Evolutionary conservation across 2,888 invertebrate species (phyloP).

Genomic region (Ypsolopha sequella): DNA sequence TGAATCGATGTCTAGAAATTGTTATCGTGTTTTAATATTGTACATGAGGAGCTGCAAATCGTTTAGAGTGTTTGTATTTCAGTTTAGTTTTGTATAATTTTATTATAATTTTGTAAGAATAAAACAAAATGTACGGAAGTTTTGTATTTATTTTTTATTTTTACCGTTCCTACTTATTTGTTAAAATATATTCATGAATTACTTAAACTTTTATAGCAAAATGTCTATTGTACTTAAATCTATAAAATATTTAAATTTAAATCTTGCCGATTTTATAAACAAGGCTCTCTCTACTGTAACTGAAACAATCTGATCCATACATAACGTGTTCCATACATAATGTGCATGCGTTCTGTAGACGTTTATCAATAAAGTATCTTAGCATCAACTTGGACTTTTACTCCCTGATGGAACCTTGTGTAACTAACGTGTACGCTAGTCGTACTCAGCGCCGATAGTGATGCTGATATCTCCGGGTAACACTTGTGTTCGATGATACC

Average conservation of each 20-base stretch:
- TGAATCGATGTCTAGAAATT: background rate
- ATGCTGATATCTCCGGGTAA: constrained; percentile 92
- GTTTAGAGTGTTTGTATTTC: background rate
- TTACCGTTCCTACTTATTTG: background rate
- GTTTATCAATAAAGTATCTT: background rate
- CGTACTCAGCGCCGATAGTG: constrained; percentile 96
- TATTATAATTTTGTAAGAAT: background rate
- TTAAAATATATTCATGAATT: background rate
- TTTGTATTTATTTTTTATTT: constrained; percentile 12
- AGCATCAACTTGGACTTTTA: background rate
- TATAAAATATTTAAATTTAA: background rate
- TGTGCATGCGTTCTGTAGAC: background rate
- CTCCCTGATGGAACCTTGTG: background rate
- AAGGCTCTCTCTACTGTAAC: constrained; percentile 7
- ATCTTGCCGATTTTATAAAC: constrained; percentile 8
- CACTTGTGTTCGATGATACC: constrained; percentile 95
- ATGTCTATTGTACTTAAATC: constrained; percentile 5
- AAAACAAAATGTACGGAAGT: constrained; percentile 7
- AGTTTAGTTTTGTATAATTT: background rate
- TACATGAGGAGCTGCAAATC: background rate
- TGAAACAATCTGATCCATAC: too few species aligned
- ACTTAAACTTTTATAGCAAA: constrained; percentile 1
- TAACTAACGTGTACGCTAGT: constrained; percentile 64
- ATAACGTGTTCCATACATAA: constrained; percentile 2
- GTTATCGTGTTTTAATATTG: background rate